phyloP scores from a whole-genome alignment of 2,113 vertebrate genomes.

The Clarias macrocephalus region DNA sequence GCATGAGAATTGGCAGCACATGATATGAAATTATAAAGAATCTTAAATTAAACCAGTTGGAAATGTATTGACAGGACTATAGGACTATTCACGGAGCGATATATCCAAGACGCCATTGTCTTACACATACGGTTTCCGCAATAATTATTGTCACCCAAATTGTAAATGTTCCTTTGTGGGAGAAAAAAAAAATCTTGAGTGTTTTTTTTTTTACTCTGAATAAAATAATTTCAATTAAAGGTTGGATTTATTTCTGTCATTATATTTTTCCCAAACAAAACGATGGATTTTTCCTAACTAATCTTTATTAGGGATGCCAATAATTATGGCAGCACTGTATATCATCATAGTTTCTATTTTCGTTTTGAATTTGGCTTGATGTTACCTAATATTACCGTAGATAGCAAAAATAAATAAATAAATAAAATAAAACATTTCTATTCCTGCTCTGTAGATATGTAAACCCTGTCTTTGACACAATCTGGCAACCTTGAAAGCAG shows the following conservation, averaged over 20 bases:
- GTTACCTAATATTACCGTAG: background rate
- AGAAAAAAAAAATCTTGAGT: too few species aligned
- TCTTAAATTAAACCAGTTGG: background rate
- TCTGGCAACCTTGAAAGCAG: background rate
- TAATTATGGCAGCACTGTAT: background rate
- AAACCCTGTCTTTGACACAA: background rate
- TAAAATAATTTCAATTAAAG: too few species aligned
- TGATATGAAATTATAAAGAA: background rate
- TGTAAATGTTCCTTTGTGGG: too few species aligned
- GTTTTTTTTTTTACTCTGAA: too few species aligned
- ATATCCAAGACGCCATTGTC: background rate
- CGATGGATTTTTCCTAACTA: too few species aligned
- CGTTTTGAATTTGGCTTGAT: background rate
- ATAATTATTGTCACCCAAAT: too few species aligned
- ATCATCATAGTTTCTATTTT: background rate
- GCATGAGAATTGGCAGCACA: background rate
- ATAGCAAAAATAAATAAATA: background rate
- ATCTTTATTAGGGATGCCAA: too few species aligned
- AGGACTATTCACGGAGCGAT: background rate
- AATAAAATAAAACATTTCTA: background rate
- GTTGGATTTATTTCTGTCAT: too few species aligned
- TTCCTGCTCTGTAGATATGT: background rate
- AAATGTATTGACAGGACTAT: background rate
- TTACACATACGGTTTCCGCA: too few species aligned
- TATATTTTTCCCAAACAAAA: too few species aligned